phyloP scores from a whole-genome alignment of 2,888 invertebrate genomes.

The Aspidiotus destructor region DNA sequence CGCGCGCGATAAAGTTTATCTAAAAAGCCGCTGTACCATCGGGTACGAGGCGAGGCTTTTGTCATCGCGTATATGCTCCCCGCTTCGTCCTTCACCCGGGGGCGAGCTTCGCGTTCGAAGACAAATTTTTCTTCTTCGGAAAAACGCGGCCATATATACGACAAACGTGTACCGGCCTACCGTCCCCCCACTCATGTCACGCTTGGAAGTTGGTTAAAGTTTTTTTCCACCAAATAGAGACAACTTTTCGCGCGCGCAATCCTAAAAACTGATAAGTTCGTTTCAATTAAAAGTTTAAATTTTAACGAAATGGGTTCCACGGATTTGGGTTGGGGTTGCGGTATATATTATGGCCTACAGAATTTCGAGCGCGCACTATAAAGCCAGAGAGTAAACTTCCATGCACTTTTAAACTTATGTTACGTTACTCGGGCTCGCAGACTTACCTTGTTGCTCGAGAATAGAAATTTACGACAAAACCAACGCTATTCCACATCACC shows the following conservation, averaged over 20 bases:
- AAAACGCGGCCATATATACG: too few species aligned
- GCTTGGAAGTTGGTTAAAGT: background rate
- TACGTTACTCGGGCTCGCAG: background rate
- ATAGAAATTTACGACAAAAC: too few species aligned
- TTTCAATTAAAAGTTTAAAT: constrained; percentile 30
- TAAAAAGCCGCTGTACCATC: background rate
- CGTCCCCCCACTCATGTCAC: background rate
- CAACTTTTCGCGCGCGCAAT: background rate
- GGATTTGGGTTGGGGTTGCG: constrained; percentile 7
- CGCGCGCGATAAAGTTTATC: constrained; percentile 28
- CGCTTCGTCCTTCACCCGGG: background rate
- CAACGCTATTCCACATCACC: too few species aligned
- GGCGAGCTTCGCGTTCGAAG: background rate
- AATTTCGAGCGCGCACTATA: too few species aligned
- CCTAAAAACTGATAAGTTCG: constrained; percentile 27
- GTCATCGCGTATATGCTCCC: background rate
- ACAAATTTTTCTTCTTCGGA: too few species aligned
- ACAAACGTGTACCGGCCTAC: background rate
- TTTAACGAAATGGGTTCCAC: constrained; percentile 17
- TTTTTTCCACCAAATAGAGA: background rate
- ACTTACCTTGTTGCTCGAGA: too few species aligned
- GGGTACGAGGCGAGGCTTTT: background rate
- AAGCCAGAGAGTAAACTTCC: constrained; percentile 1
- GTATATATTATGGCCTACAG: too few species aligned
- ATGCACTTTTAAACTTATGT: constrained; percentile 26